Conservation (phyloP, 2,113 vertebrate species). For the Elephas maximus region DNA sequence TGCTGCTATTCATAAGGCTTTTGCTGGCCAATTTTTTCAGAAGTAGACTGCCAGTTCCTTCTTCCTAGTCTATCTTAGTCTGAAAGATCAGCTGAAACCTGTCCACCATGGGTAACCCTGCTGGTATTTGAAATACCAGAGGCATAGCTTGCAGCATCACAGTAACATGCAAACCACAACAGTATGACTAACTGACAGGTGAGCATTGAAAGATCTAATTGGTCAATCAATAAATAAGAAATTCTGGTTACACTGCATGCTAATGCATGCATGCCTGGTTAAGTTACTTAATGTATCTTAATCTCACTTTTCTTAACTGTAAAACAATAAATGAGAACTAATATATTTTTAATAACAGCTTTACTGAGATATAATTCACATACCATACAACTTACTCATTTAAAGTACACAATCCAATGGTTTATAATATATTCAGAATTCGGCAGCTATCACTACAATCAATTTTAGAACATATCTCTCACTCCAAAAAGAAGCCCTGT, state of each 20-base stretch:
- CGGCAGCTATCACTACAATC: neutral
- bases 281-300: slow-evolving; percentile 39
- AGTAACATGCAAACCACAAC: too few species aligned
- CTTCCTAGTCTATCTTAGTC: too few species aligned
- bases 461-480: slow-evolving; percentile 22
- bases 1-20: too few species aligned
- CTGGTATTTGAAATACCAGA: too few species aligned
- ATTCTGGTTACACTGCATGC: neutral
- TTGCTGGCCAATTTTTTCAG: too few species aligned
- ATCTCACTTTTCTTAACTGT: slow-evolving; percentile 49
- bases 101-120: too few species aligned
- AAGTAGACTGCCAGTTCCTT: too few species aligned
- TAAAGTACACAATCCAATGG: neutral
- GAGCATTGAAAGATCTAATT: neutral
- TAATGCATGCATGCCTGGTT: neutral
- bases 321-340: neutral
- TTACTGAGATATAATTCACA: neutral
- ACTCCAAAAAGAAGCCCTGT: neutral
- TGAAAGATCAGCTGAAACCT: too few species aligned
- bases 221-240: slow-evolving; percentile 38
- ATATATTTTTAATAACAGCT: slow-evolving; percentile 36
- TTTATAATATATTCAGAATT: neutral
- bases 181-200: too few species aligned
- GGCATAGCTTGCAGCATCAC: too few species aligned
- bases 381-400: neutral